phyloP scores from a whole-genome alignment of 1,140 invertebrate species.

The Platorchestia sp. region DNA sequence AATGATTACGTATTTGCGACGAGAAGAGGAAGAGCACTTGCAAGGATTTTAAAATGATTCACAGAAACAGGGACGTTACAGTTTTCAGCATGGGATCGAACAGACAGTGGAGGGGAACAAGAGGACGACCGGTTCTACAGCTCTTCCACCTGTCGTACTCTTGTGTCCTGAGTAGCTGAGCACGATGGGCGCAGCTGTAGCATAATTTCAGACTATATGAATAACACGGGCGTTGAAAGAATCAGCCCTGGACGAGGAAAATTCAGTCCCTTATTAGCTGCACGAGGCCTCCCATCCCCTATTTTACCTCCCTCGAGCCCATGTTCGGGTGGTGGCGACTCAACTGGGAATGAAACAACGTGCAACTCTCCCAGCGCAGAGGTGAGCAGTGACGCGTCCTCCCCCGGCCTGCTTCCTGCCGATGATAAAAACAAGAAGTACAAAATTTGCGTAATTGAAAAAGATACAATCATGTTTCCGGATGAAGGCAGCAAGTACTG shows the following conservation, averaged over 20 bases:
- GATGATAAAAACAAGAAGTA: constrained; percentile 1
- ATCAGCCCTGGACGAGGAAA: neutral
- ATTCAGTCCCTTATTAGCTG: neutral
- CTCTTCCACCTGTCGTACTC: no score
- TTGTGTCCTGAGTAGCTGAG: no score
- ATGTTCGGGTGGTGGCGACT: neutral
- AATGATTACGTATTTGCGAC: no score
- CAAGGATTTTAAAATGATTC: no score
- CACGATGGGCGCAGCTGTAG: no score
- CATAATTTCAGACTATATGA: constrained; percentile 2
- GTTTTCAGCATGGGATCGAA: no score
- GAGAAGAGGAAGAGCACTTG: no score
- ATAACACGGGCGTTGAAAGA: neutral
- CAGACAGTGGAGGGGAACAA: no score
- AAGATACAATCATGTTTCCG: neutral
- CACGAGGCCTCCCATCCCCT: neutral
- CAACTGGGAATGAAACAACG: neutral
- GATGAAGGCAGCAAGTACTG: neutral
- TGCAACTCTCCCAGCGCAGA: neutral
- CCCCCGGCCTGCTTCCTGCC: neutral
- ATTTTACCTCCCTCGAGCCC: neutral
- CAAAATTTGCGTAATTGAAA: constrained; percentile 48
- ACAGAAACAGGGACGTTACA: no score
- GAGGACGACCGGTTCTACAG: no score
- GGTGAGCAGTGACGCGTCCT: neutral